A percentile compares a stretch with the other conserved stretches of the same genome.
Conservation (phyloP, 2,888 invertebrate species). For the Anaspis maculata region DNA sequence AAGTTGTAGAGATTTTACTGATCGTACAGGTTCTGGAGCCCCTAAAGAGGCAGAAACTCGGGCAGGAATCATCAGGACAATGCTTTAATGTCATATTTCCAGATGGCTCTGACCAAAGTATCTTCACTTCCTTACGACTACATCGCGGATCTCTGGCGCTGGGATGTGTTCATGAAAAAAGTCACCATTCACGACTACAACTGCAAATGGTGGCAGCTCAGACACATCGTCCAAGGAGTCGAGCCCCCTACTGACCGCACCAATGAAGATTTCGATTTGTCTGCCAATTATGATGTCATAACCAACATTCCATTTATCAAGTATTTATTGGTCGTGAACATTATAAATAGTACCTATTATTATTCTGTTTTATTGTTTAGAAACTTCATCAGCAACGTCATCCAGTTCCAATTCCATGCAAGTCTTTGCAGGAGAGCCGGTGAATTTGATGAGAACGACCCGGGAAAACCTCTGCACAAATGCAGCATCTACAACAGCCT, state of each 20-base stretch:
- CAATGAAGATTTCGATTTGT: conserved; percentile 58
- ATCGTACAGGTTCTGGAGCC: too few species aligned
- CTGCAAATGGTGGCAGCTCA: conserved; percentile 56
- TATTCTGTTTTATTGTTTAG: conserved; percentile 2
- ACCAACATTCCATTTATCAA: conserved; percentile 59
- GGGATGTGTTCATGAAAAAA: conserved; percentile 57
- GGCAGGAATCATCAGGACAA: too few species aligned
- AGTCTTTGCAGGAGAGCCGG: conserved; percentile 69
- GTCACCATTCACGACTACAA: conserved; percentile 53
- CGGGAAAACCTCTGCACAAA: conserved; percentile 63
- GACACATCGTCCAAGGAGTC: conserved; percentile 53
- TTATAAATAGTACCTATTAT: neutral
- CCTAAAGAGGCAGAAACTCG: too few species aligned
- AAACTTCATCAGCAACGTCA: conserved; percentile 61
- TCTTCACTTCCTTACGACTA: conserved; percentile 63
- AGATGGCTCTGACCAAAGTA: conserved; percentile 57
- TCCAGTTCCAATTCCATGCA: conserved; percentile 78
- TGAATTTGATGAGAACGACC: conserved; percentile 62
- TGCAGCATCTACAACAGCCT: conserved; percentile 79
- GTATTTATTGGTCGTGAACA: too few species aligned
- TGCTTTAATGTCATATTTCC: too few species aligned
- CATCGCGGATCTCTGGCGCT: conserved; percentile 61
- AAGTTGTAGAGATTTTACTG: too few species aligned
- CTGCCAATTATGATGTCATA: conserved; percentile 60
- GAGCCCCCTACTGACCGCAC: conserved; percentile 53